Conservation (phyloP, 64 coral and sea anemone species). For the Stichodactyla mertensii region DNA sequence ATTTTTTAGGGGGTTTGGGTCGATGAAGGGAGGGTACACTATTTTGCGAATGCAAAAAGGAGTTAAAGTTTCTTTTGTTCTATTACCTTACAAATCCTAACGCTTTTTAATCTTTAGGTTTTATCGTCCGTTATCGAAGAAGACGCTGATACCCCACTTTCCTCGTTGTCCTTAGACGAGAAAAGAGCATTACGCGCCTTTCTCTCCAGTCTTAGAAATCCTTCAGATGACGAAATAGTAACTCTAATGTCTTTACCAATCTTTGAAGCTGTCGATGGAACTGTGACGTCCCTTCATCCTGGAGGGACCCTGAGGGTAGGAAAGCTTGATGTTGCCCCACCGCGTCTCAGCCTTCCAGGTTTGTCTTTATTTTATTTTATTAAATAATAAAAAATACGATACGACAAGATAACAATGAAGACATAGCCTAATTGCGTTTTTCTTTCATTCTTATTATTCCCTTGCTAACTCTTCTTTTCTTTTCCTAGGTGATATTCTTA, state of each 20-base stretch:
- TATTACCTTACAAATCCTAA: not conserved
- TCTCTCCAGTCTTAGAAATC: conserved; percentile 75
- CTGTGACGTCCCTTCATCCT: conserved; percentile 64
- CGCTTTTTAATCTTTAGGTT: conserved; percentile 10
- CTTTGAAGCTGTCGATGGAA: conserved; percentile 69
- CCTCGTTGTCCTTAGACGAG: conserved; percentile 47
- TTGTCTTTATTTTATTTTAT: not conserved
- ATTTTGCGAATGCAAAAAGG: too few relatives aligned
- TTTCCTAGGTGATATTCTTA: conserved; percentile 25
- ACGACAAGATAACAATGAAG: too few relatives aligned
- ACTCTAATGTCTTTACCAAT: conserved; percentile 78
- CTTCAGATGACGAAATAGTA: conserved; percentile 83
- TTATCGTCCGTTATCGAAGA: conserved; percentile 55
- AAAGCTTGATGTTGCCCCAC: conserved; percentile 77
- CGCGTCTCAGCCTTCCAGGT: conserved; percentile 63
- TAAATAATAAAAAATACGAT: too few relatives aligned
- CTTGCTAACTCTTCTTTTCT: not conserved
- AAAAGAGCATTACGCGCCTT: conserved; percentile 68
- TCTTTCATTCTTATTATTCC: not conserved
- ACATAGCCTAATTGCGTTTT: too few relatives aligned
- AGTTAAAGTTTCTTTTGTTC: too few relatives aligned
- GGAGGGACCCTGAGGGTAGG: conserved; percentile 31
- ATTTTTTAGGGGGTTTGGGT: too few relatives aligned
- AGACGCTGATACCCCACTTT: conserved; percentile 27
- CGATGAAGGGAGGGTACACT: too few relatives aligned